Evolutionary conservation across 1,140 invertebrate species (phyloP), one percentile per base, ranked within the genome.

Genomic region (Rhyacophila brunnea): DNA sequence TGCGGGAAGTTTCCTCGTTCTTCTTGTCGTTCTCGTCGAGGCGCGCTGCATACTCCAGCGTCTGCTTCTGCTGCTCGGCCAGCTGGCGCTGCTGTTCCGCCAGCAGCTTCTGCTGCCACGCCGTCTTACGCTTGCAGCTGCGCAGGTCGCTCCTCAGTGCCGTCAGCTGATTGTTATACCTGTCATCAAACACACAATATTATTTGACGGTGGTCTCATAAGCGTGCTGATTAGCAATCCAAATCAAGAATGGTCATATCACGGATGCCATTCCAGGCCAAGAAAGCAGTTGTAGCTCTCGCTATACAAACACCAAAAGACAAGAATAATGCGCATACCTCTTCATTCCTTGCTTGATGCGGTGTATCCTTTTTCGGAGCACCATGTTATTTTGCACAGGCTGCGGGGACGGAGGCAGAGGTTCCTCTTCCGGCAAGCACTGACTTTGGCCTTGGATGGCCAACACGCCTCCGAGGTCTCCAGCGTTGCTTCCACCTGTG

Each of bases 1-100:
- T 94, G 20, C 89, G 81, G 35, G 89, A 87, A 18, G 87, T 92
- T 71, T 93, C 90, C 67, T 94, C 91, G 73, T 91, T 91, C 70
- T 94, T 94, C 70, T 93, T 93, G 64, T 93, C 91, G 67, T 91
- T 88, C 65, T 93, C 91, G 66, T 94, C 91, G 40, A 93, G 78
- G 1, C 90, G 82, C 65, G 85, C 88, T 0, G 87, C 88, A 69
- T 91, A 91, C 65, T 93, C 91, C 28, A 91, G 70, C 0, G 87
- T 85, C 70, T 87, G 86, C 68, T 89, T 89, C 65, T 89, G 86
- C 65, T 88, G 86, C 60, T 89, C 87, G 0, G 83, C 81, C 18
- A 87, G 75, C 49, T 85, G 86, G 68, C 91, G 92, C 68, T 92
- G 89, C 69, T 92, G 89, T 62, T 92, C 90, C 0, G 85, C 81